Percentiles rank a stretch among this genome's conserved stretches.
These are phyloP conservation scores for Dinocampus coccinellae DNA, from an alignment of 2,888 invertebrate genomes.

Conservation along the genomic window DNA sequence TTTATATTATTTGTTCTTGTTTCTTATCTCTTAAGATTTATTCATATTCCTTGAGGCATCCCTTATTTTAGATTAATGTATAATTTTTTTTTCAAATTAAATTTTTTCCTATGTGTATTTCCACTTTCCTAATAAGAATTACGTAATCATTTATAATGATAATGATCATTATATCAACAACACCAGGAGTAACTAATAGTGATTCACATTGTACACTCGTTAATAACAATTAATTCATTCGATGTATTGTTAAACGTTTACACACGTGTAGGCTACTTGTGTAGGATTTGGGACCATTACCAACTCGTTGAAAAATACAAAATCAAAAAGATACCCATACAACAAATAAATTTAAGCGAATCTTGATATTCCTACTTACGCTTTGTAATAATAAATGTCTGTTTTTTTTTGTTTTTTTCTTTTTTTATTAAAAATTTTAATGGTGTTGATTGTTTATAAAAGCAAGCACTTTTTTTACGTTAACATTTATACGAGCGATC, in stretches of 20 bases:
- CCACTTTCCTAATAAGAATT: not conserved
- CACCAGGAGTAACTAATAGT: conserved; percentile 34
- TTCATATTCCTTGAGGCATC: not conserved
- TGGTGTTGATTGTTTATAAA: not conserved
- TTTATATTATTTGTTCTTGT: not conserved
- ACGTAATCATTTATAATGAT: conserved; percentile 41
- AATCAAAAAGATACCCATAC: conserved; percentile 64
- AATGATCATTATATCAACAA: conserved; percentile 16
- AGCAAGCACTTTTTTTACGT: conserved; percentile 4
- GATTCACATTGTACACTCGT: conserved; percentile 38
- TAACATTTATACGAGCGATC: not conserved
- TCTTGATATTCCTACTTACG: too few species aligned
- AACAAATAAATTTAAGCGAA: too few species aligned
- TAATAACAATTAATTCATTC: conserved; percentile 52
- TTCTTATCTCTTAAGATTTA: not conserved
- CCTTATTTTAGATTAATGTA: not conserved
- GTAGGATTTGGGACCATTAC: conserved; percentile 55
- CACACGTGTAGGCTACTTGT: conserved; percentile 58
- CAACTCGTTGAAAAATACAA: conserved; percentile 65
- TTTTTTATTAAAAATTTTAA: not conserved
- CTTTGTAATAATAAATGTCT: too few species aligned
- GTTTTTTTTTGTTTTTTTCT: conserved; percentile 14
- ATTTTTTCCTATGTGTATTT: not conserved
- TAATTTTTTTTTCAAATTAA: too few species aligned
- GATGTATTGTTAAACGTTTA: conserved; percentile 59